A percentile compares a stretch with the other conserved stretches of the same genome.
These are phyloP conservation scores for Acanthopagrus latus DNA, from an alignment of 2,797 vertebrate species.

Conservation along the genomic window DNA sequence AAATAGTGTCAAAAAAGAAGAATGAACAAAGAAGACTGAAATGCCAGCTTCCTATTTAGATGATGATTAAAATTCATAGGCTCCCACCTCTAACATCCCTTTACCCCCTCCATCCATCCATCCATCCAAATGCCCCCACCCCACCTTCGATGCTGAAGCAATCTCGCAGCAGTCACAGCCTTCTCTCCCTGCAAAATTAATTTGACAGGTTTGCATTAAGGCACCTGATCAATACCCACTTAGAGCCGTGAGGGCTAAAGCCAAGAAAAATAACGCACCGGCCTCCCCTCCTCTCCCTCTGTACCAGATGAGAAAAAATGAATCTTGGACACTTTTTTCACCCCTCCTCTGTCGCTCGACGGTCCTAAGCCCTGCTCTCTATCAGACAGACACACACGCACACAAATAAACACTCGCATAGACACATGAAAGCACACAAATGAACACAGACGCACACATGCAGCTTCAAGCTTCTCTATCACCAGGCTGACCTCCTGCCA, in stretches of 20 bases:
- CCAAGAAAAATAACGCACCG: constrained; percentile 96
- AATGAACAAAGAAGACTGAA: constrained; percentile 20
- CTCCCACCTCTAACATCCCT: constrained; percentile 74
- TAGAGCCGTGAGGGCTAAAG: constrained; percentile 97
- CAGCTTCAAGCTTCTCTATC: constrained; percentile 66
- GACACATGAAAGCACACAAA: constrained; percentile 61
- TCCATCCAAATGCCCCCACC: constrained; percentile 15
- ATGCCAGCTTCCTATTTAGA: constrained; percentile 91
- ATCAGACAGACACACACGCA: constrained; percentile 92
- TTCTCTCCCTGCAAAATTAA: constrained; percentile 98
- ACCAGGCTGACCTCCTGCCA: constrained; percentile 87
- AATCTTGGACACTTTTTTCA: constrained; percentile 94
- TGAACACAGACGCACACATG: constrained; percentile 56
- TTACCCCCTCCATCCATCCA: constrained; percentile 33
- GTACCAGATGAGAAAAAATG: constrained; percentile 98
- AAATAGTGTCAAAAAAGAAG: background rate
- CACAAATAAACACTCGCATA: constrained; percentile 62
- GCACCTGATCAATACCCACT: constrained; percentile 99
- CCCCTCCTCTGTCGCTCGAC: constrained; percentile 53
- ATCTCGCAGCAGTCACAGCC: constrained; percentile 98
- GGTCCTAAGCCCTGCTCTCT: constrained; percentile 95
- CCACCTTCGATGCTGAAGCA: constrained; percentile 86
- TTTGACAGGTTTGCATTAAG: constrained; percentile 99
- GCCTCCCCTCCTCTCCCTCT: constrained; percentile 68
- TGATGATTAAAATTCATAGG: constrained; percentile 98